Evolutionary conservation across 2,113 vertebrate genomes (phyloP), one percentile per base, ranked within the genome.

Genomic region (Procavia capensis): DNA sequence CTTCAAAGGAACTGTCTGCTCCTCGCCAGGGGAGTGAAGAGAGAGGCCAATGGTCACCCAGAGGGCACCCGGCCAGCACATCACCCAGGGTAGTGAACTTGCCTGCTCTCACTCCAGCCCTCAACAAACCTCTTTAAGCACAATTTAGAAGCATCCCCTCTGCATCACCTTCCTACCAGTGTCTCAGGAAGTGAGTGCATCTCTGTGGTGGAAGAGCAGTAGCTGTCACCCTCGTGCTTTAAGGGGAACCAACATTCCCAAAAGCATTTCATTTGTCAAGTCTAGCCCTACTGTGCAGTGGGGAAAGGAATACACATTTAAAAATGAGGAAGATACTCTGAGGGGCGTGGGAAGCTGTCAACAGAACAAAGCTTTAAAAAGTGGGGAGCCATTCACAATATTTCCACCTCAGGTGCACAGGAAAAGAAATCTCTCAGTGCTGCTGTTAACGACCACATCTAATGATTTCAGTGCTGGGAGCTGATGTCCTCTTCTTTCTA

Each of bases 351-450:
- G 19, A 86, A 36, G 13, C 34, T 93, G 34, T 54, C 68, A 61
- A 29, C 9, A 59, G 45, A 92, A 61, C n/a, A 89, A 82, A 80
- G 81, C 61, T 96, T 76, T 68, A 31, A 76, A 70, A 61, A 89
- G 10, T 10, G 25, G 45, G 27, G 29, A 84, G 63, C 47, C 16
- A 10, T 74, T 61, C 11, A 57, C 57, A 75, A 22, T 79, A 47
- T 63, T 59, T 74, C 75, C 68, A 54, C 36, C 61, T 79, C 63
- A n/a, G 14, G 87, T 24, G 34, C 47, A 59, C 45, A 63, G 63
- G 74, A 95, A 93, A 91, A 75, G 2, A 66, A 74, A 74, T 76
- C 72, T 93, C 43, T 74, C 25, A 20, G 24, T 25, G 54, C 34
- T 87, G 39, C 63, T 82, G 19, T 36, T 14, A 68, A 45, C 11